phyloP scores from a whole-genome alignment of 2,113 vertebrate genomes.

The Strix aluco region DNA sequence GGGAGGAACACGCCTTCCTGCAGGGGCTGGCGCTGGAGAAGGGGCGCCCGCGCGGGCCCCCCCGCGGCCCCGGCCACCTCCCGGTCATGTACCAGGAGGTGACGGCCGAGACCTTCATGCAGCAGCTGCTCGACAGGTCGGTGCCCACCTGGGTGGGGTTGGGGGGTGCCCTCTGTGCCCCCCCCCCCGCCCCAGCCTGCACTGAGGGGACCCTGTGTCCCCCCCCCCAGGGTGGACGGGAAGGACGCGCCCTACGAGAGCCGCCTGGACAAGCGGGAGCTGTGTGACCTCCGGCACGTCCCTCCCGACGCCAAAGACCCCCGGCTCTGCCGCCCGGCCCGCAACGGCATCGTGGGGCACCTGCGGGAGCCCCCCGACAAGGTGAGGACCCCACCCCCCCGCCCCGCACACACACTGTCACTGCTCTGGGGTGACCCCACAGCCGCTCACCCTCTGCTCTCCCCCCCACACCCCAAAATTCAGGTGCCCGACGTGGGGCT shows the following conservation, averaged over 20 bases:
- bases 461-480: not conserved
- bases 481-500: slow-evolving; percentile 77
- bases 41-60: slow-evolving; percentile 77
- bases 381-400: slow-evolving; percentile 26
- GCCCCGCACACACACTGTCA: no score
- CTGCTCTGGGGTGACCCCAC: no score
- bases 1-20: slow-evolving; percentile 91
- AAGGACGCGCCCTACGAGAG: slow-evolving; percentile 80
- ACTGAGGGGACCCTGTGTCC: no score
- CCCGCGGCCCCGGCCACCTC: slow-evolving; percentile 82
- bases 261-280: slow-evolving; percentile 77
- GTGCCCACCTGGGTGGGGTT: not conserved
- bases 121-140: slow-evolving; percentile 94
- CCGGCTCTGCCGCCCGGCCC: slow-evolving; percentile 82
- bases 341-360: slow-evolving; percentile 82
- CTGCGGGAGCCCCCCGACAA: slow-evolving; percentile 74
- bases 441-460: not conserved
- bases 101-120: slow-evolving; percentile 94
- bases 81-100: slow-evolving; percentile 87
- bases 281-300: slow-evolving; percentile 66
- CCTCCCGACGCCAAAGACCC: slow-evolving; percentile 86
- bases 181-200: not conserved
- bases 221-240: slow-evolving; percentile 88
- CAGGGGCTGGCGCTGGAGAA: slow-evolving; percentile 82
- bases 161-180: no score